phyloP scores from a whole-genome alignment of 1,140 invertebrate species.

The Nilaparvata lugens region DNA sequence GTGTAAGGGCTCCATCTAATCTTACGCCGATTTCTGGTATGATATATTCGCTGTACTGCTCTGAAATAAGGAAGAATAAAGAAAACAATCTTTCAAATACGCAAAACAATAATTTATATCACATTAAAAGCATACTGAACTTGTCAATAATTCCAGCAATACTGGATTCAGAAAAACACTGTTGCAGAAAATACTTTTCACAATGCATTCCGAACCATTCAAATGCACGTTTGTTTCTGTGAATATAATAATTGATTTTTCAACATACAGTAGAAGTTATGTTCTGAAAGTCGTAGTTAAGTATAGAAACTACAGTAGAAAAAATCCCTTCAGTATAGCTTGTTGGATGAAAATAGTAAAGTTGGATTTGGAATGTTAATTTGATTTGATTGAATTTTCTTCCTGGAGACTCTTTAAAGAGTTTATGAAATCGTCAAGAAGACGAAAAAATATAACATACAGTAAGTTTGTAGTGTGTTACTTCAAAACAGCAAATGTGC shows the following conservation, averaged over 20 bases:
- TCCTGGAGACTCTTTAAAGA: no score
- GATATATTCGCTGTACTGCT: constrained; percentile 61
- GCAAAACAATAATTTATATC: background rate
- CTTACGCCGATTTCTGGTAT: constrained; percentile 47
- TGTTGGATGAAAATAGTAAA: no score
- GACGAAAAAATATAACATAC: no score
- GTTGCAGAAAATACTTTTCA: background rate
- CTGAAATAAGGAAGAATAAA: constrained; percentile 28
- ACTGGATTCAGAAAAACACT: background rate
- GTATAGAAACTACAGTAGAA: no score
- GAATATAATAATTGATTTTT: background rate
- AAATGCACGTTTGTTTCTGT: background rate
- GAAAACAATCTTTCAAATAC: background rate
- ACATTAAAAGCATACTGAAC: background rate
- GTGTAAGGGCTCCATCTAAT: constrained; percentile 52
- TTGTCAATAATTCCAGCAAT: background rate
- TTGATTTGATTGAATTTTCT: no score
- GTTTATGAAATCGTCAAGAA: no score
- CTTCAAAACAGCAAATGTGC: no score
- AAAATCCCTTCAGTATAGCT: no score
- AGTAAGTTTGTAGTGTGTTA: no score
- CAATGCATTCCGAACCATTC: background rate
- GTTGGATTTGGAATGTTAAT: no score
- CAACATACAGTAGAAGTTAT: no score
- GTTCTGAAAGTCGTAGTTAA: no score